Evolutionary conservation across 2,113 vertebrate genomes (phyloP).

Genomic region (Solenodon paradoxus): DNA sequence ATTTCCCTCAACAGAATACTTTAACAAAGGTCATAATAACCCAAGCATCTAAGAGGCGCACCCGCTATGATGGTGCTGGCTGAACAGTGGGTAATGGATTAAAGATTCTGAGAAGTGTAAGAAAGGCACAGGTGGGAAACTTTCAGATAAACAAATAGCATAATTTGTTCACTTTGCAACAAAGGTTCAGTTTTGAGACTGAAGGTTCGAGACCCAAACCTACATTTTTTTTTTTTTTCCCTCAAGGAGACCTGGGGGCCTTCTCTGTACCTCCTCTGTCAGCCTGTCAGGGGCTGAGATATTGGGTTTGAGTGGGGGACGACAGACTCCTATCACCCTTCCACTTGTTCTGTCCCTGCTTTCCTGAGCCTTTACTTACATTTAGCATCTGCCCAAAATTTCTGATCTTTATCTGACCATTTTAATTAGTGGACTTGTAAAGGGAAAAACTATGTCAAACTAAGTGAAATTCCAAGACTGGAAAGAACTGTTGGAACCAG

Average conservation of each 20-base stretch:
- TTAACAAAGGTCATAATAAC: neutral
- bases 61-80: fast-evolving
- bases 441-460: neutral
- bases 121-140: neutral
- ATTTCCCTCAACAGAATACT: too few relatives aligned
- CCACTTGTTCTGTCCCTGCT: neutral
- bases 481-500: neutral
- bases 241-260: neutral
- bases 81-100: neutral
- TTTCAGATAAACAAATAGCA: neutral
- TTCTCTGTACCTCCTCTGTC: neutral
- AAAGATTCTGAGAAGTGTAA: neutral
- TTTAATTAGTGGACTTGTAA: neutral
- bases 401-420: neutral
- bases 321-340: neutral
- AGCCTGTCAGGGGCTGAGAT: neutral
- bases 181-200: too few relatives aligned
- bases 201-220: neutral
- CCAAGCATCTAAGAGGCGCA: neutral
- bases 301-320: neutral
- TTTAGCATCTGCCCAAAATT: neutral
- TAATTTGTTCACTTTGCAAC: too few relatives aligned
- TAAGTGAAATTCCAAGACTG: neutral
- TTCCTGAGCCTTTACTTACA: neutral
- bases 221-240: too few relatives aligned